A percentile compares a stretch with the other conserved stretches of the same genome.
phyloP scores from a whole-genome alignment of 2,888 invertebrate genomes.

The Scaptomyza polygonia region DNA sequence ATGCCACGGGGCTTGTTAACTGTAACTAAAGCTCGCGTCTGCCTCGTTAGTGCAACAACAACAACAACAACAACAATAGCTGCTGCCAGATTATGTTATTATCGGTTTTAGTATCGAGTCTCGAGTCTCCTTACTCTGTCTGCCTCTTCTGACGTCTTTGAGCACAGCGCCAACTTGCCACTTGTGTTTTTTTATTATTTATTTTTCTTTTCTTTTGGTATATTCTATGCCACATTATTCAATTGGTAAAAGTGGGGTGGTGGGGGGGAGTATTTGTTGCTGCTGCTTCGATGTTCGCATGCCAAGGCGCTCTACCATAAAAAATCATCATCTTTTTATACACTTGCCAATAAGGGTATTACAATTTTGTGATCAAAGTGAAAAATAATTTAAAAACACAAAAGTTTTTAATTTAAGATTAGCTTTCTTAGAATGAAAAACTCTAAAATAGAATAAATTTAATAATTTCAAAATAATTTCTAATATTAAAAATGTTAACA shows the following conservation, averaged over 20 bases:
- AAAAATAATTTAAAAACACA: too few species aligned
- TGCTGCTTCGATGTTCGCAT: conserved; percentile 33
- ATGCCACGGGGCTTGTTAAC: conserved; percentile 56
- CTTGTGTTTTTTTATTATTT: conserved; percentile 5
- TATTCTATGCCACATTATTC: conserved; percentile 46
- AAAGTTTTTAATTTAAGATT: too few species aligned
- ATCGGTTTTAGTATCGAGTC: conserved; percentile 77
- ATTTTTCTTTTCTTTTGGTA: not conserved
- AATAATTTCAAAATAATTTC: too few species aligned
- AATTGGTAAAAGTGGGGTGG: conserved; percentile 17
- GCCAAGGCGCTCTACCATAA: conserved; percentile 59
- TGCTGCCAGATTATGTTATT: conserved; percentile 72
- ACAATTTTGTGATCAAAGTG: not conserved
- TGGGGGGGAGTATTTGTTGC: not conserved
- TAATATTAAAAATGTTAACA: too few species aligned
- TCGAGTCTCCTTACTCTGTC: not conserved
- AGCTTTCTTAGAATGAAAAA: too few species aligned
- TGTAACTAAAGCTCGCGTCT: conserved; percentile 69
- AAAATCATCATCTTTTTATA: conserved; percentile 63
- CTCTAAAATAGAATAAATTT: too few species aligned
- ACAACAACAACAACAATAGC: conserved; percentile 5
- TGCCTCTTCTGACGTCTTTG: not conserved
- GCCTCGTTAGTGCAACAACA: conserved; percentile 43
- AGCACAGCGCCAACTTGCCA: conserved; percentile 9
- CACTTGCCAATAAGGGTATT: not conserved